phyloP scores from a whole-genome alignment of 2,113 vertebrate genomes.

The Pardalotus punctatus region DNA sequence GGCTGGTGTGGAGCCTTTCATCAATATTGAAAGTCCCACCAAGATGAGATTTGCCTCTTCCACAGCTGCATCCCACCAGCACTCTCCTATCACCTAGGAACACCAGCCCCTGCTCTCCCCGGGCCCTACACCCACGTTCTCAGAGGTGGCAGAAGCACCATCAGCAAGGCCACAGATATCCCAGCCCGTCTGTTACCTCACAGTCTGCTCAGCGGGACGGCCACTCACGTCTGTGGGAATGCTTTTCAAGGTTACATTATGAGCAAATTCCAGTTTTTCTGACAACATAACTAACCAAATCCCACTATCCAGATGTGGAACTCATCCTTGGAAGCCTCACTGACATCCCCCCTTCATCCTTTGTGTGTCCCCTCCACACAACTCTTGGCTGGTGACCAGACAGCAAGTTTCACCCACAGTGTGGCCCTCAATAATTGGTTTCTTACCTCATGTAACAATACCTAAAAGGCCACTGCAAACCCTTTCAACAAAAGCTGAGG shows the following conservation, averaged over 20 bases:
- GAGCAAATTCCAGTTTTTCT: neutral
- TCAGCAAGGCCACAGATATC: neutral
- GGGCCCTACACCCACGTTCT: fast-evolving
- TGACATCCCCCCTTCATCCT: neutral
- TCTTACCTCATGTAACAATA: neutral
- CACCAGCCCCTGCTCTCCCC: neutral
- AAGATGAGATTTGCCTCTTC: neutral
- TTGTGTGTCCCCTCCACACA: neutral
- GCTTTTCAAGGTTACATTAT: neutral
- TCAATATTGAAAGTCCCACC: neutral
- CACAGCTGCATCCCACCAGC: neutral
- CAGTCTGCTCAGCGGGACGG: neutral
- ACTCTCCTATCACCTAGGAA: neutral
- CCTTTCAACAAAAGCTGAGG: neutral
- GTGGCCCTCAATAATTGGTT: neutral
- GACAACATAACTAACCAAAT: neutral
- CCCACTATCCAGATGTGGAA: neutral
- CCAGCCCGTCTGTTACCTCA: neutral
- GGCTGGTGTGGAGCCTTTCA: neutral
- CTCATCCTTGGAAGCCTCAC: neutral
- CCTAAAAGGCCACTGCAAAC: neutral
- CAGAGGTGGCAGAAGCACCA: neutral
- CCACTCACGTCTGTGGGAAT: neutral
- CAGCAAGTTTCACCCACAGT: neutral
- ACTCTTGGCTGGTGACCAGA: neutral